Evolutionary conservation across 2,888 invertebrate species (phyloP).

Genomic region (Polylopha cassiicola): DNA sequence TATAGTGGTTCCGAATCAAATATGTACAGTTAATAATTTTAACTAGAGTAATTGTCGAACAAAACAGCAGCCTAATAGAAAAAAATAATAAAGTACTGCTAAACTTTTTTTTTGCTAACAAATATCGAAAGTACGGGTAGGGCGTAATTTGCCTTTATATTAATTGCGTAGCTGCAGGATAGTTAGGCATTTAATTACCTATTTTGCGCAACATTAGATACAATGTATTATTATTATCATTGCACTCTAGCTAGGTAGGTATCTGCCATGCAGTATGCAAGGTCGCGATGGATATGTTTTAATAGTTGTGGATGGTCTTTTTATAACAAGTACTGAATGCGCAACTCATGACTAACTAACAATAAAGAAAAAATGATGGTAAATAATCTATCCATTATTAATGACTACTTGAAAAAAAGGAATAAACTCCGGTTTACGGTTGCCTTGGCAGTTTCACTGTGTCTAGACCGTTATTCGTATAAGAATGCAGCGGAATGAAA

Average conservation of each 20-base stretch:
- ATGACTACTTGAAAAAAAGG: constrained; percentile 27
- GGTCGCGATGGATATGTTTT: constrained; percentile 43
- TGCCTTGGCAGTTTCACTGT: constrained; percentile 42
- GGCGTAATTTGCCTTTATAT: too few relatives aligned
- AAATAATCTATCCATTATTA: constrained; percentile 19
- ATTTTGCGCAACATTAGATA: constrained; percentile 30
- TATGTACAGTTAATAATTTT: too few relatives aligned
- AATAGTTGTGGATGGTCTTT: constrained; percentile 32
- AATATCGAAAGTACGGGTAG: too few relatives aligned
- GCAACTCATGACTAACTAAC: constrained; percentile 23
- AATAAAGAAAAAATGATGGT: constrained; percentile 10
- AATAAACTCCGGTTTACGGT: constrained; percentile 33
- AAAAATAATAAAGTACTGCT: too few relatives aligned
- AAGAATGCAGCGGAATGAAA: constrained; percentile 74
- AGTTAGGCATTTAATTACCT: constrained; percentile 18
- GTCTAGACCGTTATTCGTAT: constrained; percentile 67
- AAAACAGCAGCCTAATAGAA: too few relatives aligned
- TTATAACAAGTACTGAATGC: constrained; percentile 33
- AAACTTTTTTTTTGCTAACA: too few relatives aligned
- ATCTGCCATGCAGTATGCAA: constrained; percentile 42
- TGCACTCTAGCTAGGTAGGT: constrained; percentile 39
- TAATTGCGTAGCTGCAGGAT: neutral
- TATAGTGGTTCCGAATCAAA: constrained; percentile 43
- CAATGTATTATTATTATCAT: constrained; percentile 37
- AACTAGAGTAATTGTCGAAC: too few relatives aligned